Base-by-base conservation (phyloP, 2,888 invertebrate genomes). In the Drosophila vallismaia region DNA sequence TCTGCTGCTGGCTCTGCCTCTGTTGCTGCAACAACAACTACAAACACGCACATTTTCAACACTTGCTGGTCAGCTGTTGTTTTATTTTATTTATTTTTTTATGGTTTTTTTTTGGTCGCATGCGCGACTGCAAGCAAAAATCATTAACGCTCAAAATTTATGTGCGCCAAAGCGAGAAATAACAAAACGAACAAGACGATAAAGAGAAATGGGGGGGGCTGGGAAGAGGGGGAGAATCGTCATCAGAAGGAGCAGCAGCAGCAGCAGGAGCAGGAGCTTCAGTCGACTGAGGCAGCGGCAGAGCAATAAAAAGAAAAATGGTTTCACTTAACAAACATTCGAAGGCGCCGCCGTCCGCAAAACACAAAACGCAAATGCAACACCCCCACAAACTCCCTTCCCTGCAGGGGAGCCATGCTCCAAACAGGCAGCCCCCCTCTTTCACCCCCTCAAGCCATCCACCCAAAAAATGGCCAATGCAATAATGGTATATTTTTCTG, bases 281-380 rank as follows among this genome's bases (percentile, higher is more conserved):
- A 36, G 54, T 46, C 46, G 29, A 28, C 42, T 4, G 56, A 14
- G 38, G 29, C 53, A 29, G 36, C 38, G 40, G n/a, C 76, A 42
- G 44, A 66, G 72, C 38, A 86, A 88, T 80, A 84, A 78, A 86
- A 80, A 80, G 80, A 89, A 87, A 89, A 88, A 89, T 89, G 84
- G 88, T 89, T 89, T 90, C 88, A 90, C 90, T 89, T 88, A 88
- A 88, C 89, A 77, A 76, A 87, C 76, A 87, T 79, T 72, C 84
- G 76, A 79, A 83, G 86, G 78, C 86, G 71, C 71, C 80, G 69
- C 66, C 60, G 28, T 44, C 66, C 54, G 46, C 28, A 28, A 28
- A 28, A 19, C 19, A 19, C 66, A 53, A 31, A 44, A 29, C 64
- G 42, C 64, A 46, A 53, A 53, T 40, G 28, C 48, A 42, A 28